phyloP scores from a whole-genome alignment of 2,888 invertebrate genomes.

The Ectemnius lituratus region DNA sequence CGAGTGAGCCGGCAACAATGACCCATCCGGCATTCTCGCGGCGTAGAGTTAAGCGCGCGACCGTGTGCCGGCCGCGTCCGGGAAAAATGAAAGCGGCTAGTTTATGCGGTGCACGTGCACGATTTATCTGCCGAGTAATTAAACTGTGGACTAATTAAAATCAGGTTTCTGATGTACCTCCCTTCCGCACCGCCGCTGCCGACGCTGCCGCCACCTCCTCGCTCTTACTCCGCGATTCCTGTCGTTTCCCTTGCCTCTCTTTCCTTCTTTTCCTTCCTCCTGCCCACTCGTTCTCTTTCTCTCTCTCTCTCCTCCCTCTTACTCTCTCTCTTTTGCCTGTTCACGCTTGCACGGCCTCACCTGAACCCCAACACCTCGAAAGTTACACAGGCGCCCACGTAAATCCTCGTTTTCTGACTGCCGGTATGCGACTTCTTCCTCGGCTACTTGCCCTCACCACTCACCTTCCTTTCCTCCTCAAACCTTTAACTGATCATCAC shows the following conservation, averaged over 20 bases:
- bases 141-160: slow-evolving; percentile 79
- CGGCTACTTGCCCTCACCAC: slow-evolving; percentile 10
- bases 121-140: slow-evolving; percentile 78
- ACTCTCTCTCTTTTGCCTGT: slow-evolving; percentile 14
- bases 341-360: slow-evolving; percentile 18
- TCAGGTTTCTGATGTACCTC: slow-evolving; percentile 77
- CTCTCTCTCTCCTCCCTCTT: slow-evolving; percentile 1
- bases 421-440: slow-evolving; percentile 11
- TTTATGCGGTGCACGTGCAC: slow-evolving; percentile 78
- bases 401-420: slow-evolving; percentile 1
- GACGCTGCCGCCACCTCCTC: slow-evolving; percentile 11
- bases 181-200: slow-evolving; percentile 37
- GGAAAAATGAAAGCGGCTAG: slow-evolving; percentile 78
- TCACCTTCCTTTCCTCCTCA: background rate
- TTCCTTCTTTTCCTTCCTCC: slow-evolving; percentile 12
- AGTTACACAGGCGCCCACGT: too few species aligned
- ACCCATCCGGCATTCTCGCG: slow-evolving; percentile 73
- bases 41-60: slow-evolving; percentile 70
- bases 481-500: background rate
- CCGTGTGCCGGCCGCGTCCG: slow-evolving; percentile 65
- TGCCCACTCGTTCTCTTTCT: slow-evolving; percentile 25
- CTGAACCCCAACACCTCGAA: slow-evolving; percentile 31
- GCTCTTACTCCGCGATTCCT: slow-evolving; percentile 36
- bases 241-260: slow-evolving; percentile 36
- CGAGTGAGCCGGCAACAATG: slow-evolving; percentile 61